A percentile compares a stretch with the other conserved stretches of the same genome.
phyloP scores from a whole-genome alignment of 2,113 vertebrate species.

The Nettapus auritus region DNA sequence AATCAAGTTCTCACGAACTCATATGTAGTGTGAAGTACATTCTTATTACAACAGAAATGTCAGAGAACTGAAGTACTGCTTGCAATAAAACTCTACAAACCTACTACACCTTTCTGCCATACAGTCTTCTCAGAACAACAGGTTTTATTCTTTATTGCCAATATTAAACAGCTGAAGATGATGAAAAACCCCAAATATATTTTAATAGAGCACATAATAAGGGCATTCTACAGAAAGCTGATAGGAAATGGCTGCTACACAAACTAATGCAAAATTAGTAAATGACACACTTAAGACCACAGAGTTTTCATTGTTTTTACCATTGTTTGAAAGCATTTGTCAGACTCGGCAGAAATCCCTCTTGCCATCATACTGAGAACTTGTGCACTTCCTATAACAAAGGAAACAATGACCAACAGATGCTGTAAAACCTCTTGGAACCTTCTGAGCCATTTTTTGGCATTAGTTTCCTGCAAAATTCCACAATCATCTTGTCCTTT shows the following conservation, averaged over 20 bases:
- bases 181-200: neutral
- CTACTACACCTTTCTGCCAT: neutral
- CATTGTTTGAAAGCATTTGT: neutral
- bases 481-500: neutral
- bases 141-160: neutral
- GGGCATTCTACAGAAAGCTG: neutral
- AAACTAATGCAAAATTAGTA: neutral
- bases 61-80: neutral
- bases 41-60: neutral
- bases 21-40: neutral
- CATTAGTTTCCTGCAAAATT: neutral
- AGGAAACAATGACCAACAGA: neutral
- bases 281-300: neutral
- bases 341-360: neutral
- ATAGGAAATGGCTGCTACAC: neutral
- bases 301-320: neutral
- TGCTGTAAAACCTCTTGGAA: slow-evolving; percentile 1
- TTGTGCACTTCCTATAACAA: neutral
- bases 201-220: neutral
- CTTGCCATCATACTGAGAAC: neutral
- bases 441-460: neutral
- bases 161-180: neutral
- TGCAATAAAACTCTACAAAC: neutral
- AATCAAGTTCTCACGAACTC: neutral
- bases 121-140: neutral